Evolutionary conservation across 2,797 vertebrate genomes (phyloP), one percentile per base, ranked within the genome.

Genomic region (Protosalanx chinensis): DNA sequence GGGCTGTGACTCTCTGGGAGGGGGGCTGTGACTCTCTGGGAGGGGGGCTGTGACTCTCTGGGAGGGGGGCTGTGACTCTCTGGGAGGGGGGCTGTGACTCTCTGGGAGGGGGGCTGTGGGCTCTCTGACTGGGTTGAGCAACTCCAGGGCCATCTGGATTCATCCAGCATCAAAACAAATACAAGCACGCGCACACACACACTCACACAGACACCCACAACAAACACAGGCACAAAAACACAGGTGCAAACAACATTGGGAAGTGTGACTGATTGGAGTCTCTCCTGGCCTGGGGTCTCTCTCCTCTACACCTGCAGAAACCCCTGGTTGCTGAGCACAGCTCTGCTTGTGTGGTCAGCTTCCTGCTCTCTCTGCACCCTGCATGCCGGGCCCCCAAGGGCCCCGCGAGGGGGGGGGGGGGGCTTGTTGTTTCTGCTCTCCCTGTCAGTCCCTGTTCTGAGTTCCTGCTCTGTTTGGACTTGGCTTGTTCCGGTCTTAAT

Each of bases 81-180:
- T 27, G 23, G 23, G 23, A 27, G 23, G 23, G 23, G 23, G 23
- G 23, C 23, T 27, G 23, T 27, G 23, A 27, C 23, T 27, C 23
- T 46, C 41, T 46, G 51, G 70, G 66, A 71, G 66, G 70, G 37
- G 41, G 41, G 35, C 41, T 46, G 13, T 12, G 7, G 41, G 41
- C 41, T 46, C 41, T 13, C 10, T 13, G 41, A 46, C 41, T 72
- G 71, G 59, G 65, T 56, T 67, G 16, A 67, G 64, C 79, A 78
- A 87, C 79, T 16, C 66, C 41, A 53, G 64, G 46, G 62, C 80
- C 82, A 82, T 79, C 72, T 85, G 83, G 68, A 65, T 66, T 27
- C 57, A 66, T 37, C 70, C 57, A 65, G 58, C 49, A 67, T 72
- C 72, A 56, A 56, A 73, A 80, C 59, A 71, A 27, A 72, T 68